Percentiles rank a stretch among this genome's conserved stretches.
Conservation (phyloP, 2,113 vertebrate species). For the Megaptera novaeangliae region DNA sequence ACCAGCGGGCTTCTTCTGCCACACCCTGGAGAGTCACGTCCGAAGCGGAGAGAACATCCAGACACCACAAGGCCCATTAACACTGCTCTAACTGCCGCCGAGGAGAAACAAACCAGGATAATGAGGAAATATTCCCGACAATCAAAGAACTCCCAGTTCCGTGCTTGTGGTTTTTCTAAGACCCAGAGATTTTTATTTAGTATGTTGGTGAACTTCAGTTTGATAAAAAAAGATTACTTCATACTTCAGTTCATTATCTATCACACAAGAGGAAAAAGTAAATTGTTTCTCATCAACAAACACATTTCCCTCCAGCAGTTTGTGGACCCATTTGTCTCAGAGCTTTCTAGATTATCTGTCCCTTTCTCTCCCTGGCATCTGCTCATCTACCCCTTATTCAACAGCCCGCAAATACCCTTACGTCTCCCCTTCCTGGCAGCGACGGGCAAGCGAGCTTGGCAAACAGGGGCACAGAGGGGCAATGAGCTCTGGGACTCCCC, state of each 20-base stretch:
- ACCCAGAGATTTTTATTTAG: not conserved
- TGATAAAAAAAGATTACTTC: slow-evolving; percentile 15
- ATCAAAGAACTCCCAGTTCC: not conserved
- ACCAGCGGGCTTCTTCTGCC: not conserved
- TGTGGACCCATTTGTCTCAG: not conserved
- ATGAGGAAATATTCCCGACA: not conserved
- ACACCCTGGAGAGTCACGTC: not conserved
- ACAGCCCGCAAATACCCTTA: not conserved
- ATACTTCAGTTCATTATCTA: not conserved
- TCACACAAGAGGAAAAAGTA: not conserved
- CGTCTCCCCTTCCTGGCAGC: not conserved
- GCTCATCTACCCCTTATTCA: not conserved
- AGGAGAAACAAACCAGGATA: not conserved
- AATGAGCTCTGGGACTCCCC: not conserved
- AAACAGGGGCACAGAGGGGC: not conserved
- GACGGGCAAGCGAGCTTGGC: not conserved
- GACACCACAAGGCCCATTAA: not conserved
- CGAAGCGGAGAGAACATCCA: not conserved
- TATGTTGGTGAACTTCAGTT: not conserved
- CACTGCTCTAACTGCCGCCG: not conserved
- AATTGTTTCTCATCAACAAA: not conserved
- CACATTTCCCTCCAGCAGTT: not conserved
- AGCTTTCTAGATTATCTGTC: not conserved
- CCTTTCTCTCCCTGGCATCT: not conserved
- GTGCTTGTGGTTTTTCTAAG: not conserved